Percentiles rank a stretch among this genome's conserved stretches.
phyloP scores from a whole-genome alignment of 2,888 invertebrate genomes.

The Pogonocherus hispidulus region DNA sequence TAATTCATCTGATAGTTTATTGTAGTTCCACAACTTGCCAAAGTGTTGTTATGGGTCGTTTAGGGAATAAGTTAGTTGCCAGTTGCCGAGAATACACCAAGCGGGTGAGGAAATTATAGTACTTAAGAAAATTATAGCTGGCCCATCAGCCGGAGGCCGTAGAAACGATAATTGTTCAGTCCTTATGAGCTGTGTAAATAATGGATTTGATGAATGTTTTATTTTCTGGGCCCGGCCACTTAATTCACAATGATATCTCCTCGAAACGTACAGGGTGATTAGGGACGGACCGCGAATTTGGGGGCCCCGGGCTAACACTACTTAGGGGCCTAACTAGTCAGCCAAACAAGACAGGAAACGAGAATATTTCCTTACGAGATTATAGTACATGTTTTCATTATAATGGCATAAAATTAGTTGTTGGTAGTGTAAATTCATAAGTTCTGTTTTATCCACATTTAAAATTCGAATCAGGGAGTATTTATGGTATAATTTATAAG shows the following conservation, averaged over 20 bases:
- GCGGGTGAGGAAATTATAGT: constrained; percentile 36
- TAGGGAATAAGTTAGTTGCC: too few species aligned
- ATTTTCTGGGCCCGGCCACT: not conserved
- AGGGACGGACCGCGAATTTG: too few species aligned
- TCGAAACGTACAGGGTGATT: not conserved
- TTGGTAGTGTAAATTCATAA: too few species aligned
- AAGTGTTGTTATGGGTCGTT: constrained; percentile 15
- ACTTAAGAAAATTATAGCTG: constrained; percentile 31
- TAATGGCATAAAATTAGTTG: too few species aligned
- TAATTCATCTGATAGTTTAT: not conserved
- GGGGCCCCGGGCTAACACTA: too few species aligned
- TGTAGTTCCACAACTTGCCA: not conserved
- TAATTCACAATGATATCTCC: not conserved
- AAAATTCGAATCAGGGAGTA: too few species aligned
- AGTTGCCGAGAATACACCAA: constrained; percentile 22
- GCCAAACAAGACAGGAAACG: too few species aligned
- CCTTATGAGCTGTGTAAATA: constrained; percentile 1
- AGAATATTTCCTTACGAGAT: too few species aligned
- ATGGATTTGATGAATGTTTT: constrained; percentile 4
- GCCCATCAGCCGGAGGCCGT: not conserved
- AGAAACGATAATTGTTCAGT: constrained; percentile 10
- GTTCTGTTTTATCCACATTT: too few species aligned
- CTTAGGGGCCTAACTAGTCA: too few species aligned
- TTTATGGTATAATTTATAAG: too few species aligned
- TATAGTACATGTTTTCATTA: too few species aligned